phyloP scores from a whole-genome alignment of 1,140 invertebrate species.

The Trachelipus rathkii region DNA sequence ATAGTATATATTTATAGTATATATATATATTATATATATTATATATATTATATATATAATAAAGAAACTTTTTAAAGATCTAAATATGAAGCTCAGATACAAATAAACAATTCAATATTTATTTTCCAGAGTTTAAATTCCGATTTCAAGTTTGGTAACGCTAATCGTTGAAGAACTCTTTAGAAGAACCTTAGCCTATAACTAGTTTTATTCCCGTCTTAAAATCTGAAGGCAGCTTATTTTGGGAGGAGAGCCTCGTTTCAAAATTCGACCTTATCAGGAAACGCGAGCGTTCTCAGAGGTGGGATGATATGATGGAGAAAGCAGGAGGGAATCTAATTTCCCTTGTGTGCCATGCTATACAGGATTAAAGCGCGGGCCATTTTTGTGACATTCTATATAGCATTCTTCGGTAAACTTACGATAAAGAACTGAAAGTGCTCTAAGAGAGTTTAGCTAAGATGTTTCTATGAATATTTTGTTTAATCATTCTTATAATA shows the following conservation, averaged over 20 bases:
- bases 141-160: no score
- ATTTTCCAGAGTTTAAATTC: no score
- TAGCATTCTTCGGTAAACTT: neutral
- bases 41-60: neutral
- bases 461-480: neutral
- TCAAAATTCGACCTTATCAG: constrained; percentile 3
- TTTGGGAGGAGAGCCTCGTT: neutral
- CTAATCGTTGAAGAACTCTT: no score
- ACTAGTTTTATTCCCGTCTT: no score
- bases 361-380: neutral
- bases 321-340: neutral
- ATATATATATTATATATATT: no score
- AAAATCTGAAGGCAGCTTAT: no score
- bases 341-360: neutral
- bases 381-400: constrained; percentile 8
- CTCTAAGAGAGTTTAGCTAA: neutral
- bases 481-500: neutral
- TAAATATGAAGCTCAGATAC: no score
- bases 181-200: no score
- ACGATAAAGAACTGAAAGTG: neutral
- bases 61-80: neutral
- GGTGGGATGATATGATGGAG: neutral
- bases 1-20: neutral
- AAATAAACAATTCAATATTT: no score
- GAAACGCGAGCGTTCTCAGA: neutral